A percentile compares a stretch with the other conserved stretches of the same genome.
These are phyloP conservation scores for Caenorhabditis angaria DNA, from an alignment of 2,888 invertebrate genomes.

Conservation along the genomic window DNA sequence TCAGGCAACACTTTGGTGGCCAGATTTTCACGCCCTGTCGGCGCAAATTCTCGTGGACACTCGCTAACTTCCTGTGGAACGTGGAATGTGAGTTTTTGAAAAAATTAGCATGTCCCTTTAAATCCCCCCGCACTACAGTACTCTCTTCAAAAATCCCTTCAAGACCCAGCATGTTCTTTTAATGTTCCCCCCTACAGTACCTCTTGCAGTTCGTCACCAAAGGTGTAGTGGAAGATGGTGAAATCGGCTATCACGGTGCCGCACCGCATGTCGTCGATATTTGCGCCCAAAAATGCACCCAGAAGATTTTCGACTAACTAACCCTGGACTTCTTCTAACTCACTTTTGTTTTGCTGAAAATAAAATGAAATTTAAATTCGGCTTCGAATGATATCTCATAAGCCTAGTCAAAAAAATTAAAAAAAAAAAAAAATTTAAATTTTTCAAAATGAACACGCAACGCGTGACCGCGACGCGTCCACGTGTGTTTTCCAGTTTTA, in stretches of 20 bases:
- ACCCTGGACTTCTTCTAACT: conserved; percentile 8
- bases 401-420: too few species aligned
- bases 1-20: conserved; percentile 47
- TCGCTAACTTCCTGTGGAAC: conserved; percentile 39
- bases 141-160: too few species aligned
- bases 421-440: too few species aligned
- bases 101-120: too few species aligned
- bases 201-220: conserved; percentile 45
- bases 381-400: conserved; percentile 11
- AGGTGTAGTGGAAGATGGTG: conserved; percentile 46
- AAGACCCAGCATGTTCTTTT: neutral
- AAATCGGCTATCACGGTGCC: conserved; percentile 46
- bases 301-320: conserved; percentile 31
- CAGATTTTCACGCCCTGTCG: conserved; percentile 46
- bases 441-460: too few species aligned
- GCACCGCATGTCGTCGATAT: conserved; percentile 39
- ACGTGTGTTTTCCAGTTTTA: too few species aligned
- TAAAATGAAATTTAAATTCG: too few species aligned
- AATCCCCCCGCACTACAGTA: neutral
- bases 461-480: too few species aligned
- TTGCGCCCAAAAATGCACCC: conserved; percentile 47
- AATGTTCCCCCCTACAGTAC: conserved; percentile 2
- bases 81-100: conserved; percentile 50
- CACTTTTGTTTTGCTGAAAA: too few species aligned
- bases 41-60: conserved; percentile 34